These are phyloP conservation scores for Notolabrus celidotus DNA, from an alignment of 2,797 vertebrate genomes.

Conservation along the genomic window DNA sequence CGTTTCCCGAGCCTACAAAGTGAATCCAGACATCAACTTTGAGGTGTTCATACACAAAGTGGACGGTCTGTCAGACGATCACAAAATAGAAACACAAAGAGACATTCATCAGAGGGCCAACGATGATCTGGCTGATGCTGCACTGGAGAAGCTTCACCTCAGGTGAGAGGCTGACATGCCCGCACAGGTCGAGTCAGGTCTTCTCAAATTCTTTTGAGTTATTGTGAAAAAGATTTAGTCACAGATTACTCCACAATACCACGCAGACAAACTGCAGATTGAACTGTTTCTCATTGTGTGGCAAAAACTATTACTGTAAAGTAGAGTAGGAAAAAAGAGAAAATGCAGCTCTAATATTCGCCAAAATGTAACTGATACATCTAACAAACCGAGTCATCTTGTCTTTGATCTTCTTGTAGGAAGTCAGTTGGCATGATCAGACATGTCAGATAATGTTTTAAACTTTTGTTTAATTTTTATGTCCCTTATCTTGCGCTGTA, in stretches of 20 bases:
- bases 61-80: slow-evolving; percentile 96
- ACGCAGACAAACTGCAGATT: too few species aligned
- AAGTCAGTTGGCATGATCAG: too few species aligned
- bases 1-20: slow-evolving; percentile 96
- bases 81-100: slow-evolving; percentile 98
- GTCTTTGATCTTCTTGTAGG: too few species aligned
- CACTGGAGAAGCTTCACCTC: slow-evolving; percentile 95
- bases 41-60: slow-evolving; percentile 99
- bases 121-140: slow-evolving; percentile 94
- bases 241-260: background rate
- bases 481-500: too few species aligned
- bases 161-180: slow-evolving; percentile 82
- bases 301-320: too few species aligned
- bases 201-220: background rate
- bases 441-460: too few species aligned
- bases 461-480: too few species aligned
- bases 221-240: background rate
- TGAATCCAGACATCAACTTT: slow-evolving; percentile 98
- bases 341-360: too few species aligned
- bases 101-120: slow-evolving; percentile 98
- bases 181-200: background rate
- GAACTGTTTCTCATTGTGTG: too few species aligned
- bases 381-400: too few species aligned
- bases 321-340: too few species aligned
- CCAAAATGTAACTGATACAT: too few species aligned